These are phyloP conservation scores for Gadus macrocephalus DNA, from an alignment of 2,113 vertebrate genomes.

Conservation along the genomic window DNA sequence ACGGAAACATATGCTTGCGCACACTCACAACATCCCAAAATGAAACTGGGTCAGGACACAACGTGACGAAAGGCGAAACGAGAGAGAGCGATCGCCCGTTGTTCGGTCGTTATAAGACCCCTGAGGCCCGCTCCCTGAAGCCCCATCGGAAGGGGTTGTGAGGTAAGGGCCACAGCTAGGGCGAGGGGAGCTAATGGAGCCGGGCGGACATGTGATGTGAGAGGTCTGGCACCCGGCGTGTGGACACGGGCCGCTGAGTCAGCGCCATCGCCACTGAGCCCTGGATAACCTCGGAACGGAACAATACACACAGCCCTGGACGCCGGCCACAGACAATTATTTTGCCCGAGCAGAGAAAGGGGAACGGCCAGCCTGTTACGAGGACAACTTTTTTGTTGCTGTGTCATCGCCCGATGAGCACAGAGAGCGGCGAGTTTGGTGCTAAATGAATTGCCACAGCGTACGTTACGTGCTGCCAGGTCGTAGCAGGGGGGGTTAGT, in stretches of 20 bases:
- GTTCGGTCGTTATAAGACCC: slow-evolving; percentile 10
- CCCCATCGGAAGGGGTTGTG: slow-evolving; percentile 46
- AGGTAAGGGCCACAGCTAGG: slow-evolving; percentile 32
- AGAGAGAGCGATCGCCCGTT: slow-evolving; percentile 1
- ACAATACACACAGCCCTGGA: slow-evolving; percentile 28
- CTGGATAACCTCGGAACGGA: slow-evolving; percentile 42
- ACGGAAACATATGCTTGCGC: background rate
- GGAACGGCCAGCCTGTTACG: background rate
- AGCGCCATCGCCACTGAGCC: slow-evolving; percentile 23
- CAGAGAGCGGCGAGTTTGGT: too few species aligned
- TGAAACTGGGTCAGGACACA: slow-evolving; percentile 21
- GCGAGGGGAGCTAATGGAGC: slow-evolving; percentile 14
- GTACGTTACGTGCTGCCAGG: too few species aligned
- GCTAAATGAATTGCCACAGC: too few species aligned
- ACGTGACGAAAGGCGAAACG: background rate
- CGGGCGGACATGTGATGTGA: slow-evolving; percentile 42
- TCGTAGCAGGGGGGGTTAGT: too few species aligned
- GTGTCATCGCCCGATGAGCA: too few species aligned
- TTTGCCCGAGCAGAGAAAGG: background rate
- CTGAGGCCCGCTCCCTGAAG: slow-evolving; percentile 31
- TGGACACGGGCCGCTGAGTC: slow-evolving; percentile 22
- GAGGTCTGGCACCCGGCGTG: slow-evolving; percentile 41
- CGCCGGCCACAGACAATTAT: background rate
- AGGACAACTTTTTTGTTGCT: too few species aligned
- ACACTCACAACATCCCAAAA: slow-evolving; percentile 5